Conservation (phyloP, 2,888 invertebrate species). For the Brachylomia viminalis region DNA sequence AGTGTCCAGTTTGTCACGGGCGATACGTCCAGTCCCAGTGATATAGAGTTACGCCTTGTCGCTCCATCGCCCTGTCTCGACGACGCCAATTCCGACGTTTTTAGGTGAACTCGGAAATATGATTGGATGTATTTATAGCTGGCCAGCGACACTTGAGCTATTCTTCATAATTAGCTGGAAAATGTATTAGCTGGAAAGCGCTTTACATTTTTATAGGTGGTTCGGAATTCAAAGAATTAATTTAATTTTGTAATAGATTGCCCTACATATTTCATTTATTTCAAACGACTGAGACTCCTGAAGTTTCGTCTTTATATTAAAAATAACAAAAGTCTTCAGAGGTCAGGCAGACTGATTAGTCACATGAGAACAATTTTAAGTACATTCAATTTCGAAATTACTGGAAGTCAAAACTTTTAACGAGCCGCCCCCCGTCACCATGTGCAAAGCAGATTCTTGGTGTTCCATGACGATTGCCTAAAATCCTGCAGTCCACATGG, state of each 20-base stretch:
- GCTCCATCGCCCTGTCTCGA: conserved; percentile 61
- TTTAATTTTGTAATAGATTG: conserved; percentile 55
- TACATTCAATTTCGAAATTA: conserved; percentile 73
- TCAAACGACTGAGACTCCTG: conserved; percentile 17
- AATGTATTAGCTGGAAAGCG: conserved; percentile 63
- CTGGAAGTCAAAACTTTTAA: conserved; percentile 83
- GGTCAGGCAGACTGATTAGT: conserved; percentile 46
- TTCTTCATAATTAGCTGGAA: conserved; percentile 70
- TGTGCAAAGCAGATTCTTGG: conserved; percentile 86
- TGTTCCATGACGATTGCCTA: conserved; percentile 79
- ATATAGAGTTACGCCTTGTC: conserved; percentile 68
- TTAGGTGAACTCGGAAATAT: conserved; percentile 78
- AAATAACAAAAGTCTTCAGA: conserved; percentile 40
- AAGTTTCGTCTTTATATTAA: conserved; percentile 22
- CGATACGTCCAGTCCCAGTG: conserved; percentile 41
- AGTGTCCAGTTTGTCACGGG: conserved; percentile 32
- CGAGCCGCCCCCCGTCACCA: conserved; percentile 78
- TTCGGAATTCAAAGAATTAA: conserved; percentile 54
- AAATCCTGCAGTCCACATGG: conserved; percentile 87
- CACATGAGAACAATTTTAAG: conserved; percentile 56
- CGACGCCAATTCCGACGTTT: conserved; percentile 73
- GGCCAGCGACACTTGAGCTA: conserved; percentile 53
- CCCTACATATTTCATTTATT: conserved; percentile 41
- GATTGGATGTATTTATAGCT: conserved; percentile 72
- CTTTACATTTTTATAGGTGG: conserved; percentile 47